Evolutionary conservation across 2,113 vertebrate species (phyloP).

Genomic region (Aramus guarauna): DNA sequence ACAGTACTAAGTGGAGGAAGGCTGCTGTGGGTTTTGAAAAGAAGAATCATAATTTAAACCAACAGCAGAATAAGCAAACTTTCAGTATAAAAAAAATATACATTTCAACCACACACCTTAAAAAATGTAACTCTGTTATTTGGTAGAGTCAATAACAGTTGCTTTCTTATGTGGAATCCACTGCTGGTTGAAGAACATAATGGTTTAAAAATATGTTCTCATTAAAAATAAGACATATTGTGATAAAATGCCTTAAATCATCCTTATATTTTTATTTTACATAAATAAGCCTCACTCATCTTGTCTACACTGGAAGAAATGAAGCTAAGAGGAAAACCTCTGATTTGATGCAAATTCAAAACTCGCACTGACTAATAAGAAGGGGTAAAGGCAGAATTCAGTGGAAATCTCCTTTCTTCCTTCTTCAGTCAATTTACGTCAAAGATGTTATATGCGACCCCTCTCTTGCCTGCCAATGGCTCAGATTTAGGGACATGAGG

Average conservation of each 20-base stretch:
- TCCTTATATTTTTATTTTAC: not conserved
- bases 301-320: not conserved
- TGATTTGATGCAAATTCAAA: not conserved
- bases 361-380: not conserved
- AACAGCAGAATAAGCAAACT: not conserved
- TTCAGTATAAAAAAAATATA: not conserved
- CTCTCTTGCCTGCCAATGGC: not conserved
- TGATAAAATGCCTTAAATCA: not conserved
- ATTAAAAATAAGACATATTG: not conserved
- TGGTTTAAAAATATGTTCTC: not conserved
- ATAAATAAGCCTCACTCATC: not conserved
- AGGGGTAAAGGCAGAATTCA: not conserved
- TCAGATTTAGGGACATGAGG: not conserved
- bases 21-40: not conserved
- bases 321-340: not conserved
- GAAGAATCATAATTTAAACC: not conserved
- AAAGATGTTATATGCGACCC: not conserved
- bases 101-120: not conserved
- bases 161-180: not conserved
- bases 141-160: not conserved
- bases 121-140: not conserved
- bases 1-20: not conserved
- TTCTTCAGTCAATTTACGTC: not conserved
- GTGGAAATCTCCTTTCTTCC: not conserved
- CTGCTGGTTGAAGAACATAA: not conserved